These are phyloP conservation scores for Spizella passerina DNA, from an alignment of 2,797 vertebrate genomes.

Conservation along the genomic window DNA sequence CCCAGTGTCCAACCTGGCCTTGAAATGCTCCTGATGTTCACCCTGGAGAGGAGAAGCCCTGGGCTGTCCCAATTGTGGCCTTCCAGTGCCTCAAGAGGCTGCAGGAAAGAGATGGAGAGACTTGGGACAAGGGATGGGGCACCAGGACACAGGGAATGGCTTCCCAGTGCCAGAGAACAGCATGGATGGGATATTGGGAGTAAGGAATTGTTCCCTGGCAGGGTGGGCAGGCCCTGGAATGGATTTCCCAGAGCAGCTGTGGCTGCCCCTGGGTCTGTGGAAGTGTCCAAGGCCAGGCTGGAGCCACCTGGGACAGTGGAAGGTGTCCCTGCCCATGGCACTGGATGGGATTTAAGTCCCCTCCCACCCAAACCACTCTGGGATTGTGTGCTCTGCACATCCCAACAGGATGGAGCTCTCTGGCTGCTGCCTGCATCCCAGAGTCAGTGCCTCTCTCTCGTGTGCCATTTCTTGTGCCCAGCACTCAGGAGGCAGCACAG, in stretches of 20 bases:
- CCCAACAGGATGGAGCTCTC: neutral
- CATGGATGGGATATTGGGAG: neutral
- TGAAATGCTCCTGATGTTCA: neutral
- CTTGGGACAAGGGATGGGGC: fast-evolving
- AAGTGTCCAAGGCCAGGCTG: neutral
- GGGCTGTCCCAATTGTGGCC: neutral
- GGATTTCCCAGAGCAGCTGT: neutral
- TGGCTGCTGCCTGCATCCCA: neutral
- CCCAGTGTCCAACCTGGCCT: fast-evolving
- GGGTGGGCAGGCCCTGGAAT: neutral
- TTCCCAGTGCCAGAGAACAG: neutral
- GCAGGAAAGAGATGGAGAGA: neutral
- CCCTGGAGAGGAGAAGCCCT: neutral
- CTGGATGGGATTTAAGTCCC: neutral
- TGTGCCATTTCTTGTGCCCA: neutral
- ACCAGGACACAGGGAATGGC: neutral
- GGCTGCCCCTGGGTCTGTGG: neutral
- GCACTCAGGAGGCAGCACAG: neutral
- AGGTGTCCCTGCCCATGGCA: neutral
- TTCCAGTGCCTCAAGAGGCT: neutral
- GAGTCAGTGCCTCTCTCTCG: fast-evolving
- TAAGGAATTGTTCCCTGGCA: neutral
- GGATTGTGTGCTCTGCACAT: neutral
- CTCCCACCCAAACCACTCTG: fast-evolving
- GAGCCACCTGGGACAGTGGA: neutral